Percentiles rank a stretch among this genome's conserved stretches.
Evolutionary conservation across 2,113 vertebrate genomes (phyloP).

Genomic region (human (Homo sapiens)): GRCh38 chr4:103657501-103658000

Average conservation of each 20-base stretch:
- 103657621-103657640: not conserved
- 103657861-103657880: not conserved
- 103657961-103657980: not conserved
- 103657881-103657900: not conserved
- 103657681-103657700: not conserved
- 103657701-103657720: not conserved
- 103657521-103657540: not conserved
- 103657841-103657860: not conserved
- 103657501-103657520: not conserved
- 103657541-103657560: not conserved
- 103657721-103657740: not conserved
- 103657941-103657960: not conserved
- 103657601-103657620: not conserved
- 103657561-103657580: not conserved
- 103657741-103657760: not conserved
- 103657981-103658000: not conserved
- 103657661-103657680: not conserved
- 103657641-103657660: not conserved
- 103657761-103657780: not conserved
- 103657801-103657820: not conserved
- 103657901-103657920: not conserved
- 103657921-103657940: not conserved
- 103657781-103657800: not conserved
- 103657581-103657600: conserved; percentile 15
- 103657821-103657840: not conserved